A percentile compares a stretch with the other conserved stretches of the same genome.
phyloP scores from a whole-genome alignment of 2,113 vertebrate genomes.

The Cyanistes caeruleus region DNA sequence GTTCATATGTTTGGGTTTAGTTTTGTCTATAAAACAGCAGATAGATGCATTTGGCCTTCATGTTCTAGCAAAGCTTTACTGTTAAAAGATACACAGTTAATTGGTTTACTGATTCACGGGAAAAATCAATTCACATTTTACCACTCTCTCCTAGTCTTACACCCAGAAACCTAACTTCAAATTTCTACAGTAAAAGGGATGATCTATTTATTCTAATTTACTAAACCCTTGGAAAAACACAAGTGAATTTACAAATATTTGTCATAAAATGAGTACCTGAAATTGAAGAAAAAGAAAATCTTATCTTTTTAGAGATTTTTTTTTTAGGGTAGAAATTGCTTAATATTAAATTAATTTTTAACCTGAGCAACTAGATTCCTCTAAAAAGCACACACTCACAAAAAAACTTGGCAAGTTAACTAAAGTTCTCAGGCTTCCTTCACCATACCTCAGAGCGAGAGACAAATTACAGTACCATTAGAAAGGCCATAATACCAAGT shows the following conservation, averaged over 20 bases:
- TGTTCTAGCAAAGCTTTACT: background rate
- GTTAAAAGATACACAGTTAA: background rate
- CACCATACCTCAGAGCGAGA: background rate
- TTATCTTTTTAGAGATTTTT: fast-evolving
- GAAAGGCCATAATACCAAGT: background rate
- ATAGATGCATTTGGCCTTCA: background rate
- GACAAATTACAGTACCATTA: background rate
- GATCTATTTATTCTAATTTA: background rate
- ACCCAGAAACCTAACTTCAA: background rate
- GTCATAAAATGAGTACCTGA: background rate
- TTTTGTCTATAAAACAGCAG: background rate
- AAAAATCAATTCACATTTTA: background rate
- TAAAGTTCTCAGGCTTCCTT: background rate
- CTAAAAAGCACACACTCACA: background rate
- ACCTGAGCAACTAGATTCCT: background rate
- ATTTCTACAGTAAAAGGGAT: background rate
- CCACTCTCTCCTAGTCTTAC: background rate
- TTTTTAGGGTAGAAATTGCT: background rate
- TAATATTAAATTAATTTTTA: background rate
- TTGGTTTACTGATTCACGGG: background rate
- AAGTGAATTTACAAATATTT: background rate
- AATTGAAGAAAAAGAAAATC: background rate
- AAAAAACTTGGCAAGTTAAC: background rate
- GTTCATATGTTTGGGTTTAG: background rate
- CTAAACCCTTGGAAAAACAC: background rate